Evolutionary conservation across 1,140 invertebrate species (phyloP).

Genomic region (Cardiocondyla obscurior): DNA sequence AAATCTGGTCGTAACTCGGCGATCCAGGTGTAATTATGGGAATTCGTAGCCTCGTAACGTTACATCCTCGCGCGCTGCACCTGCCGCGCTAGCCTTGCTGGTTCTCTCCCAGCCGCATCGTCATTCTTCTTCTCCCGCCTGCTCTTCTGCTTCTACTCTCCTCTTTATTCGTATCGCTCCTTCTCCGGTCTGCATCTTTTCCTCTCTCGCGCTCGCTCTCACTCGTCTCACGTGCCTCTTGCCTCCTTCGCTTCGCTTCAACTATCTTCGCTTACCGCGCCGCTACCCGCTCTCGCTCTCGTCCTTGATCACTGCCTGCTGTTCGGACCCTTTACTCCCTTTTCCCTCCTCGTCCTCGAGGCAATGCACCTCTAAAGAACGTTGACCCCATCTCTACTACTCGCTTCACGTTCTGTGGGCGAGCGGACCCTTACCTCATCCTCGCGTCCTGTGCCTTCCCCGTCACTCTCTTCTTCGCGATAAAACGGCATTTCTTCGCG

Average conservation of each 20-base stretch:
- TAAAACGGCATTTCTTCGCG: not conserved
- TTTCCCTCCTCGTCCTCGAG: constrained; percentile 69
- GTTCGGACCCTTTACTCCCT: constrained; percentile 30
- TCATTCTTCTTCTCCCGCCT: constrained; percentile 59
- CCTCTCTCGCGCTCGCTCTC: constrained; percentile 43
- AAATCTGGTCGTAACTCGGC: constrained; percentile 72
- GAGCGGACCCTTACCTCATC: constrained; percentile 55
- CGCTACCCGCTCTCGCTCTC: constrained; percentile 60
- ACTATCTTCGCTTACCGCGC: constrained; percentile 55
- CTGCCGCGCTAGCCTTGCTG: constrained; percentile 71
- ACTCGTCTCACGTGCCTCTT: constrained; percentile 56
- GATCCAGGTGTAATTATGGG: constrained; percentile 76
- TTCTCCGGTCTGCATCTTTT: constrained; percentile 44
- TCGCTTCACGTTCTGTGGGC: constrained; percentile 49
- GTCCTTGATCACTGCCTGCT: constrained; percentile 48
- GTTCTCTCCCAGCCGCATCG: constrained; percentile 60
- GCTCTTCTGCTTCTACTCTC: constrained; percentile 47
- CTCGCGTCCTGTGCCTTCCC: constrained; percentile 42
- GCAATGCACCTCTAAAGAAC: constrained; percentile 79
- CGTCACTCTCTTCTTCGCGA: constrained; percentile 59
- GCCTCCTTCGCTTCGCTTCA: constrained; percentile 59
- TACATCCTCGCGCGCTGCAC: constrained; percentile 74
- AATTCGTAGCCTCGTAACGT: constrained; percentile 73
- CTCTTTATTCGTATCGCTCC: constrained; percentile 31
- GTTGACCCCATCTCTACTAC: constrained; percentile 76